These are phyloP conservation scores for Pterobdella sp. DNA, from an alignment of 2,888 invertebrate genomes.

Conservation along the genomic window DNA sequence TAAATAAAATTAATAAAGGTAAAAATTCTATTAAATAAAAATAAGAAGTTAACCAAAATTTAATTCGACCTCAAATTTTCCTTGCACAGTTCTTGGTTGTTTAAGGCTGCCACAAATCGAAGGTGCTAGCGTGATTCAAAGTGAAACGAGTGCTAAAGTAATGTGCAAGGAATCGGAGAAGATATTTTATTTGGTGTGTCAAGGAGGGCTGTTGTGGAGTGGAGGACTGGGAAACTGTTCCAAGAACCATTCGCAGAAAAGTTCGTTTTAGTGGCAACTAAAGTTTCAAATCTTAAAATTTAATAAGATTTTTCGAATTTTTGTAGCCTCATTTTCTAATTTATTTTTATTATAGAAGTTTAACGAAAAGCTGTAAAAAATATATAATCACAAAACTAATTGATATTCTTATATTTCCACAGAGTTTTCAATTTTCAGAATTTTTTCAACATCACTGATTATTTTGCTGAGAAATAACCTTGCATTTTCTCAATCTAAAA, in stretches of 20 bases:
- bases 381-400: too few species aligned
- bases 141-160: conserved; percentile 24
- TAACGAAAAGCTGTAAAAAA: too few species aligned
- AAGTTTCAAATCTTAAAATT: neutral
- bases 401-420: too few species aligned
- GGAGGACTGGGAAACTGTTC: conserved; percentile 32
- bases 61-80: neutral
- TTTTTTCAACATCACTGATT: too few species aligned
- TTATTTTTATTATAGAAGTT: too few species aligned
- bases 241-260: conserved; percentile 8
- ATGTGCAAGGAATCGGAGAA: conserved; percentile 32
- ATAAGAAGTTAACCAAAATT: neutral
- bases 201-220: conserved; percentile 22
- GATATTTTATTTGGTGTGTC: conserved; percentile 30
- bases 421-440: too few species aligned
- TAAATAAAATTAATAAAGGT: too few species aligned
- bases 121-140: conserved; percentile 18
- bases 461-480: too few species aligned
- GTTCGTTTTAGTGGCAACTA: neutral
- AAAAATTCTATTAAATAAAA: neutral
- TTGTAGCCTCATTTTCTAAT: too few species aligned
- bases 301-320: neutral
- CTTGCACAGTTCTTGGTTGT: conserved; percentile 29
- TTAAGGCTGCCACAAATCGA: conserved; percentile 4
- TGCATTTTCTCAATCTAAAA: too few species aligned